Base-by-base conservation (phyloP, 1,140 invertebrate species). In the Drosophila nebulosa region DNA sequence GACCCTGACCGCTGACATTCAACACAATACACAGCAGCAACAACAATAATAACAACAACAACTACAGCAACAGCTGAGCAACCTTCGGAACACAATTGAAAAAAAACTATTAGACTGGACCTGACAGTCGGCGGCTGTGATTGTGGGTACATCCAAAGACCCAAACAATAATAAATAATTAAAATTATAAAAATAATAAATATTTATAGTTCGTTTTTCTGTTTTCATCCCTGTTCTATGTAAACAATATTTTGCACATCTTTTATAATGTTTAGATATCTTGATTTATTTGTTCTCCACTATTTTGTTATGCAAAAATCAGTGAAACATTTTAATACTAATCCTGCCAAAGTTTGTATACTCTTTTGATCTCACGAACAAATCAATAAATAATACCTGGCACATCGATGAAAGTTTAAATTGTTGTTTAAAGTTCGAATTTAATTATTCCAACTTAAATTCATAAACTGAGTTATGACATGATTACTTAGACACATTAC, bases 161-260 rank as follows among this genome's bases (percentile, higher is more conserved):
- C 52, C 59, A 78, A 83, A 78, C 79, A 83, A 65, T 62, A 83
- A 52, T 66, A 75, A 74, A 83, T 80, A 71, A 65, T 84, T 79
- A 64, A 69, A 50, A 69, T 64, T 79, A 46, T 46, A 46, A 68
- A 65, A 79, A 77, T 70, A 73, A 80, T 77, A 76, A 85, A 85
- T 85, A 77, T 69, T 67, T 84, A 76, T 67, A 18, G 50, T 66
- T 46, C 27, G 63, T 52, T 61, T 39, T 51, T 46, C 51, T 42
- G 39, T 50, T 22, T 64, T 60, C 46, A 36, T 60, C 36, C 30
- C 30, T 10, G 30, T 46, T 64, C 65, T 60, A 3, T 21, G 53
- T 63, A 70, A 64, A 62, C 55, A 76, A 69, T 66, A 57, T 39
- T 65, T 67, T 64, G 66, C 64, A 60, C 26, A 61, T 36, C 60